Evolutionary conservation across 2,797 vertebrate species (phyloP), one percentile per base, ranked within the genome.

Genomic region (Petrocephalus schoutedeni): DNA sequence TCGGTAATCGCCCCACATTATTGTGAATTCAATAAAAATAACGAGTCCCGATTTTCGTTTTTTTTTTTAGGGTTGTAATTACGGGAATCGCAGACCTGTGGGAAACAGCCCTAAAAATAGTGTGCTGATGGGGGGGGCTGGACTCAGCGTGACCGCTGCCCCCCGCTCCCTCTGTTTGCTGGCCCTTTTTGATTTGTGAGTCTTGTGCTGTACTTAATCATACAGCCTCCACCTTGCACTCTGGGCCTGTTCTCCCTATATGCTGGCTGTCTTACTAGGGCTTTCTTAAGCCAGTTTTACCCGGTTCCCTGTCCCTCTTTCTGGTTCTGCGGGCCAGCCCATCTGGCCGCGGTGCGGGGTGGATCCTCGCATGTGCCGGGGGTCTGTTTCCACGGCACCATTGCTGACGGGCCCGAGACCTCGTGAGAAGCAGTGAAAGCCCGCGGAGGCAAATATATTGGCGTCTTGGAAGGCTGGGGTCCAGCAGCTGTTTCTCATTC

Each of bases 11-110:
- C 88, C 87, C 90, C n/a, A 91, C 89, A 89, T 94, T 93, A 94
- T 92, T 94, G 90, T 86, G 92, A 93, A 93, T 93, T 92, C 93
- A 93, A 94, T 94, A 93, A 94, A 92, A 94, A 93, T 90, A 93
- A 93, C 90, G 93, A 92, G 89, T 90, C 88, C 92, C 90, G 91
- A 93, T 93, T 94, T 88, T 93, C 41, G 3, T 54, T 71, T 36
- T 12, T 19, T 56, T 59, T 57, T 87, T 87, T 61, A 93, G 93
- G 90, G 90, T 91, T 89, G 85, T 94, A 95, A 95, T 95, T 93
- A 93, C 71, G 93, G 92, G 93, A 91, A 89, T 89, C 90, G 90
- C 89, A 87, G 89, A 89, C 84, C 89, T 90, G 54, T 80, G 88
- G 67, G 61, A 86, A 88, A 54, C 84, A 64, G 41, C 58, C 77